phyloP scores from a whole-genome alignment of 2,888 invertebrate species.

The Hecatera dysodea region DNA sequence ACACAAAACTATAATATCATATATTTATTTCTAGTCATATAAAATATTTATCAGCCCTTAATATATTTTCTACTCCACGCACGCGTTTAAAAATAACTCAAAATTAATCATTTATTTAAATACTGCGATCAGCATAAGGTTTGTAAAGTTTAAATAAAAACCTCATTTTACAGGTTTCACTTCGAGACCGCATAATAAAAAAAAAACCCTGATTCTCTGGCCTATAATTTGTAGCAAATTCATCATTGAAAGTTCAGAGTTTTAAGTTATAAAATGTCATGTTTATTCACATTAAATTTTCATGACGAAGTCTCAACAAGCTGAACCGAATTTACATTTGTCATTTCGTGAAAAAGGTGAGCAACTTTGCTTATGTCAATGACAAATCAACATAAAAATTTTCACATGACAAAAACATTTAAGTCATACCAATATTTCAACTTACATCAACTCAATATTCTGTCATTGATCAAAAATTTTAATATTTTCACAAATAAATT shows the following conservation, averaged over 20 bases:
- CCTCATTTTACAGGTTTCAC: neutral
- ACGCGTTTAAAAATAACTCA: slow-evolving; percentile 40
- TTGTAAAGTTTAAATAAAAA: neutral
- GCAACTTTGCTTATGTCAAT: slow-evolving; percentile 11
- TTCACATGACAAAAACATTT: neutral
- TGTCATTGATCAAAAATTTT: slow-evolving; percentile 5
- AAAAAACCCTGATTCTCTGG: slow-evolving; percentile 39
- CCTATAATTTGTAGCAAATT: slow-evolving; percentile 27
- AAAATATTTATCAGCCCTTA: slow-evolving; percentile 66
- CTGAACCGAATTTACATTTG: slow-evolving; percentile 14
- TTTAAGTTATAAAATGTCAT: neutral
- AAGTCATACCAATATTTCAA: slow-evolving; percentile 7
- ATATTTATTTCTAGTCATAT: slow-evolving; percentile 66
- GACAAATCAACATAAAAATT: neutral
- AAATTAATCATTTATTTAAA: slow-evolving; percentile 49
- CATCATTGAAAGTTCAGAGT: neutral
- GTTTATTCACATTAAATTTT: slow-evolving; percentile 1
- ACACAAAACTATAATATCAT: slow-evolving; percentile 51
- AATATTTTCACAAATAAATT: slow-evolving; percentile 27
- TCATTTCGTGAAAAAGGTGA: slow-evolving; percentile 12
- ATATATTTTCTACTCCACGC: slow-evolving; percentile 44
- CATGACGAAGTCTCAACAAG: slow-evolving; percentile 12
- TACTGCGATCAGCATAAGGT: slow-evolving; percentile 42
- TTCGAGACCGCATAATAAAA: slow-evolving; percentile 29
- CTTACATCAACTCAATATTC: slow-evolving; percentile 1